Percentiles rank a stretch among this genome's conserved stretches.
Conservation (phyloP, 37 sponge, comb jelly and placozoan genomes). For the Beroe forskalii region DNA sequence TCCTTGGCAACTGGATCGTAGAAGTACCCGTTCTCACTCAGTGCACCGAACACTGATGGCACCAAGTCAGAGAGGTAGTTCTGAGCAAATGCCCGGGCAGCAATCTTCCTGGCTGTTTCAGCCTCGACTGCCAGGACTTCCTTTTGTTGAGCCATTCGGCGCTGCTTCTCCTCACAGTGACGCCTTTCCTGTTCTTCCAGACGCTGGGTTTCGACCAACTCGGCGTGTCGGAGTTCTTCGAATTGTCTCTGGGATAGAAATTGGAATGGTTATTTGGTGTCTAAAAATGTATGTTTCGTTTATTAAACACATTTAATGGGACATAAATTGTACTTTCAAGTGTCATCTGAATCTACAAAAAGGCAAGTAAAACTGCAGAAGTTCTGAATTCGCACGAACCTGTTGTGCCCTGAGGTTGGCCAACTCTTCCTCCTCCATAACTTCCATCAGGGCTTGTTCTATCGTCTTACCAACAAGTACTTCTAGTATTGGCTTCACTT, state of each 20-base stretch:
- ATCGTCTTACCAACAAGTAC: constrained; percentile 99
- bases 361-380: not conserved
- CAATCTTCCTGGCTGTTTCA: constrained; percentile 92
- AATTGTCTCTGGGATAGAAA: constrained; percentile 76
- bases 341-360: not conserved
- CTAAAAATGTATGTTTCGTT: not conserved
- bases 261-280: not conserved
- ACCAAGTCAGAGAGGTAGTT: constrained; percentile 92
- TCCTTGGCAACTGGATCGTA: constrained; percentile 91
- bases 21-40: constrained; percentile 87
- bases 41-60: constrained; percentile 92
- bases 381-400: constrained; percentile 62
- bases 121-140: constrained; percentile 85
- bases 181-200: constrained; percentile 96
- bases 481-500: constrained; percentile 92
- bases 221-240: constrained; percentile 94
- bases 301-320: no score
- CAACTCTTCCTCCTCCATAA: constrained; percentile 98
- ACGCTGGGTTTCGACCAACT: constrained; percentile 94
- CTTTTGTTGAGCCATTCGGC: constrained; percentile 85
- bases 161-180: constrained; percentile 86
- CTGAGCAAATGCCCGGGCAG: constrained; percentile 94
- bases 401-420: constrained; percentile 84
- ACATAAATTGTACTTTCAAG: no score
- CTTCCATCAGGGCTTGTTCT: constrained; percentile 96